These are phyloP conservation scores for Drosophila bunnanda DNA, from an alignment of 2,888 invertebrate genomes.

Conservation along the genomic window DNA sequence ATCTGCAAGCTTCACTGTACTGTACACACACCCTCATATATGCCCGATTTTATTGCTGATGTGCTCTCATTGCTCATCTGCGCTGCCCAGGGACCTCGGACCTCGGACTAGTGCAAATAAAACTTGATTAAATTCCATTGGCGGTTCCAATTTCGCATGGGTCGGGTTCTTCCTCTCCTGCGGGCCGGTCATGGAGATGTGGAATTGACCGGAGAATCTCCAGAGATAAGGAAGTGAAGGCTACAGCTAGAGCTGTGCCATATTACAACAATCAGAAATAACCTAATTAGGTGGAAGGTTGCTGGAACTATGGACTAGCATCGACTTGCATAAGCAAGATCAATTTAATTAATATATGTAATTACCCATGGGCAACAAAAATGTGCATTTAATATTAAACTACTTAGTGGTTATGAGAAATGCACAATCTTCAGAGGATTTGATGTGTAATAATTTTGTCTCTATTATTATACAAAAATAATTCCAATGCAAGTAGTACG, in stretches of 20 bases:
- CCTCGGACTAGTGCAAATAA: conserved; percentile 72
- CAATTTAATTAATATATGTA: background rate
- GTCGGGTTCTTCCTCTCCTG: conserved; percentile 13
- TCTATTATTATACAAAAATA: background rate
- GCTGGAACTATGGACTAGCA: conserved; percentile 16
- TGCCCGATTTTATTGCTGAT: conserved; percentile 56
- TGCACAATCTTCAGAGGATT: background rate
- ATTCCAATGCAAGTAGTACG: background rate
- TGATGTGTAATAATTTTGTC: background rate
- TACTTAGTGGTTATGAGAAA: background rate
- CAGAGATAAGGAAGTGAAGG: conserved; percentile 28
- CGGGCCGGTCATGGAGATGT: conserved; percentile 3
- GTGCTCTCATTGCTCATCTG: conserved; percentile 65
- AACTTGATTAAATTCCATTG: conserved; percentile 80
- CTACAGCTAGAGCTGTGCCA: conserved; percentile 25
- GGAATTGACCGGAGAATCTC: conserved; percentile 46
- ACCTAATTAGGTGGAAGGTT: conserved; percentile 69
- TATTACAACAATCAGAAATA: conserved; percentile 78
- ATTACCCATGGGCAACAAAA: background rate
- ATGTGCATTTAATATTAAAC: background rate
- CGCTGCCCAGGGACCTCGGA: conserved; percentile 50
- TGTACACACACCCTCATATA: conserved; percentile 1
- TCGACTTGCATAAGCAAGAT: background rate
- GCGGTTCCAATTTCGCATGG: conserved; percentile 65
- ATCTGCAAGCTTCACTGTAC: conserved; percentile 42